phyloP scores from a whole-genome alignment of 2,113 vertebrate genomes.

The Nyctereutes procyonoides region DNA sequence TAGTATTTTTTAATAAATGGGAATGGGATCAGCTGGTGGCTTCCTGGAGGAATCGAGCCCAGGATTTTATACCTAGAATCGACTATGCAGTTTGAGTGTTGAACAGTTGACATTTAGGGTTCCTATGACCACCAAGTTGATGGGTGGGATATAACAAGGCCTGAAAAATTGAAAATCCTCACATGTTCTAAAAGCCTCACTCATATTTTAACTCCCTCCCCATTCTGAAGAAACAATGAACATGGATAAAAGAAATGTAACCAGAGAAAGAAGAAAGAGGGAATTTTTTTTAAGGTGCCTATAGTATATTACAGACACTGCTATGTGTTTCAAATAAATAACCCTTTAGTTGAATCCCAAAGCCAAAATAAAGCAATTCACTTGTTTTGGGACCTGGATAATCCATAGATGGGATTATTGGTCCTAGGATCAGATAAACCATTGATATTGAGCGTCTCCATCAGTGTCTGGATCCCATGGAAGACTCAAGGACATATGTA shows the following conservation, averaged over 20 bases:
- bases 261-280: constrained; percentile 2
- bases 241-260: not conserved
- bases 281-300: not conserved
- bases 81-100: not conserved
- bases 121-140: not conserved
- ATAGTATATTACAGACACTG: not conserved
- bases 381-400: not conserved
- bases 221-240: not conserved
- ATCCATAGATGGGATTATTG: not conserved
- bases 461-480: not conserved
- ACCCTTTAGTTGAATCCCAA: not conserved
- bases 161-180: not conserved
- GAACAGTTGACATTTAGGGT: not conserved
- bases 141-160: too few relatives aligned
- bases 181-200: not conserved
- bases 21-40: not conserved
- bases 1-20: not conserved
- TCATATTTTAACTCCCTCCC: not conserved
- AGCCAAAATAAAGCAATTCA: not conserved
- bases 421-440: not conserved
- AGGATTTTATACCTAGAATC: not conserved
- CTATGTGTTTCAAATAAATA: not conserved
- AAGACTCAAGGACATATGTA: not conserved
- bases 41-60: not conserved
- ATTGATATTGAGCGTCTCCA: not conserved